Evolutionary conservation across 1,140 invertebrate species (phyloP).

Genomic region (Temnothorax curvispinosus): DNA sequence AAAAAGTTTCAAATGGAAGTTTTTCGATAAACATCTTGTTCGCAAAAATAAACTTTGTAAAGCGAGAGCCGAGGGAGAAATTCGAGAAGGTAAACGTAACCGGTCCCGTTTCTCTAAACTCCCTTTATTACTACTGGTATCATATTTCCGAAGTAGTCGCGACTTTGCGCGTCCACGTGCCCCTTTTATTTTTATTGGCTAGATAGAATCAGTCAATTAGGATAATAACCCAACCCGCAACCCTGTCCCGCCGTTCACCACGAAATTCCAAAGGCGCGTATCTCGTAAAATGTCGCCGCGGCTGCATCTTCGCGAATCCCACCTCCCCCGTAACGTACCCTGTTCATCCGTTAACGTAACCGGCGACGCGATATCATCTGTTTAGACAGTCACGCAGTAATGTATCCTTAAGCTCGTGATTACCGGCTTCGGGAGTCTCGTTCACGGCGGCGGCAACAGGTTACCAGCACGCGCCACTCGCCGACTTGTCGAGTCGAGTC

Average conservation of each 20-base stretch:
- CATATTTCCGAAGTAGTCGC: slow-evolving; percentile 2
- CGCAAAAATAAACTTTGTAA: slow-evolving; percentile 28
- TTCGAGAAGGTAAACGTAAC: slow-evolving; percentile 34
- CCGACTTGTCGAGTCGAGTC: slow-evolving; percentile 69
- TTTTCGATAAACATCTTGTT: slow-evolving; percentile 41
- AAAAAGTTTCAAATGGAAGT: not conserved
- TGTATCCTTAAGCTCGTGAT: slow-evolving; percentile 76
- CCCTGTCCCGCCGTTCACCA: not conserved
- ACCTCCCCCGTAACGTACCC: not conserved
- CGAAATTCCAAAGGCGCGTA: not conserved
- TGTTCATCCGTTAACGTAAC: slow-evolving; percentile 15
- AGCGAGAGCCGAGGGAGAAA: slow-evolving; percentile 20
- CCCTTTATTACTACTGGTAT: slow-evolving; percentile 20
- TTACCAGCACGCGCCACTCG: slow-evolving; percentile 73
- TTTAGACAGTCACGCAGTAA: slow-evolving; percentile 54
- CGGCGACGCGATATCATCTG: slow-evolving; percentile 18
- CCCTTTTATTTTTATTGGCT: slow-evolving; percentile 7
- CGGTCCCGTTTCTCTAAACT: slow-evolving; percentile 29
- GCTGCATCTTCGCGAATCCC: not conserved
- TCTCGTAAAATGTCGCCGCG: not conserved
- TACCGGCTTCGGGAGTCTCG: slow-evolving; percentile 73
- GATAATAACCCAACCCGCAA: not conserved
- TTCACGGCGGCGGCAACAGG: slow-evolving; percentile 75
- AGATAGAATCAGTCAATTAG: not conserved
- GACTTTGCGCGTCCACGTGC: not conserved